These are phyloP conservation scores for Spodoptera exigua DNA, from an alignment of 2,888 invertebrate genomes.

Conservation along the genomic window DNA sequence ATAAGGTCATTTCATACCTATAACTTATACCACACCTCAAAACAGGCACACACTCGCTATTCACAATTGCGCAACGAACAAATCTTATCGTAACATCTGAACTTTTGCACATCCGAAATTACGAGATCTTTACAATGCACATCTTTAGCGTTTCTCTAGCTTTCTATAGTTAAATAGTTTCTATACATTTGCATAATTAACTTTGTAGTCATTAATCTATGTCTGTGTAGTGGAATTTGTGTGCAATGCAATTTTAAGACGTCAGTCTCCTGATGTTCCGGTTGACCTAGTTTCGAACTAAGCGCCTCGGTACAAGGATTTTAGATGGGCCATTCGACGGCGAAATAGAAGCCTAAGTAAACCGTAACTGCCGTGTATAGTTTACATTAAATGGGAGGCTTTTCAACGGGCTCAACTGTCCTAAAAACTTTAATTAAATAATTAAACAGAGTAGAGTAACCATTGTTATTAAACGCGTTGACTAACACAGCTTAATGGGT, in stretches of 20 bases:
- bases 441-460: constrained; percentile 13
- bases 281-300: constrained; percentile 49
- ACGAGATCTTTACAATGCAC: constrained; percentile 48
- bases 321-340: constrained; percentile 31
- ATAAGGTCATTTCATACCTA: neutral
- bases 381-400: constrained; percentile 21
- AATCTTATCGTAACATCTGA: constrained; percentile 77
- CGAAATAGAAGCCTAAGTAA: constrained; percentile 38
- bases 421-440: constrained; percentile 22
- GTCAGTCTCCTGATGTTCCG: constrained; percentile 34
- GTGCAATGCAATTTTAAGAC: constrained; percentile 57
- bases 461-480: no score
- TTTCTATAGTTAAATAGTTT: constrained; percentile 41
- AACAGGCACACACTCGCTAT: constrained; percentile 44
- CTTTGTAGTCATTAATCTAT: constrained; percentile 55
- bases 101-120: constrained; percentile 72
- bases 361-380: constrained; percentile 20
- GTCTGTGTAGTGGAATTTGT: constrained; percentile 53
- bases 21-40: constrained; percentile 38
- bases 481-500: no score
- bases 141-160: constrained; percentile 40
- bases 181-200: constrained; percentile 58
- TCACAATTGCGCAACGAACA: constrained; percentile 69
- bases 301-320: constrained; percentile 43
- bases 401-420: constrained; percentile 27